Evolutionary conservation across 2,113 vertebrate species (phyloP), one percentile per base, ranked within the genome.

Genomic region (Calyptommatus sinebrachiatus): DNA sequence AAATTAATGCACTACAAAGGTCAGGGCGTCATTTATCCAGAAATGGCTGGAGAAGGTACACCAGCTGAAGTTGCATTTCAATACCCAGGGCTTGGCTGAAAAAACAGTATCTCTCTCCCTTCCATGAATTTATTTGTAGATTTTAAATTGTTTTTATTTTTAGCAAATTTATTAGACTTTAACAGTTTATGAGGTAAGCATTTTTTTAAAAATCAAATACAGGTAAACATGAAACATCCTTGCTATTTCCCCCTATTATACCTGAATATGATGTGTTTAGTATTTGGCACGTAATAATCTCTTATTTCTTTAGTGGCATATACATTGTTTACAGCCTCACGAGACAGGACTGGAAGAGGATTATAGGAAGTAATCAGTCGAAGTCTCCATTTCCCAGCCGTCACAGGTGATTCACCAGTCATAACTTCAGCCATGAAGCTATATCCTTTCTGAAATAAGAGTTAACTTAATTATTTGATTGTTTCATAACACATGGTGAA

Each of bases 221-320:
- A 8, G 11, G 29, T 20, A 46, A 16, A 12, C 1, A 8, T 76
- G 10, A 73, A 77, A 50, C 21, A 83, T 69, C 0, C 48, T 80
- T 70, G 9, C 67, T 48, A 2, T 73, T 48, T 75, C 48, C 69
- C 65, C 26, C 72, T 0, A 60, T 82, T 78, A 92, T 93, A 99
- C 98, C 98, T 96, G 90, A 98, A 97, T 71, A 99, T 92, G 18
- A 97, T 45, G 72, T 96, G 89, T 81, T 95, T 96, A 2, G 95
- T 66, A 65, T 96, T 96, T 41, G 97, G 97, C 83, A 98, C 85
- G 84, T 97, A 99, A 91, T 97, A 95, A 65, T 96, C 96, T 87
- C 71, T 93, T 74, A 97, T 93, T 90, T 97, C 95, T 84, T 94
- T 97, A 65, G 94, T 86, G 62, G 91, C 84, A 85, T 96, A 99